Evolutionary conservation across 2,797 vertebrate genomes (phyloP), one percentile per base, ranked within the genome.

Genomic region (Erethizon dorsatum): DNA sequence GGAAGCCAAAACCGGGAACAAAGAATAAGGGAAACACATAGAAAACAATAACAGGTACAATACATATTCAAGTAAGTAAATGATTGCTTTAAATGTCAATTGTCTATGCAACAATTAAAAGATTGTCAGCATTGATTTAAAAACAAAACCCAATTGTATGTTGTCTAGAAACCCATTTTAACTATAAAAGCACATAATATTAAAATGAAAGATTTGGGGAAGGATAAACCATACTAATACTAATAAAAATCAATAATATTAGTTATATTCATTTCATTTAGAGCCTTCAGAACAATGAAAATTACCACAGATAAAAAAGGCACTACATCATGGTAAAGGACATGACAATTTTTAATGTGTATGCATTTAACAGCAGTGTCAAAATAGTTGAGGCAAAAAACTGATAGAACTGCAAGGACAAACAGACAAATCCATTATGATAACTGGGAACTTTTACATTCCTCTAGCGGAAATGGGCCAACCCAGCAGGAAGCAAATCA

Each of bases 401-500:
- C 12, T 45, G 71, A 28, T 75, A 28, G 24, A 75, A 75, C 24
- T 75, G 41, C 22, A 75, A 75, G 41, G 24, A 91, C 37, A 88
- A 96, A 84, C 0, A 88, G 54, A 84, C 65, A 41, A 88, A 91
- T 79, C 88, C 12, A 71, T 15, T 87, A 83, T 37, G 24, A 45
- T 47, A 85, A 26, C 13, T 80, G 8, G 37, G 56, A 26, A 75
- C 33, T 80, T 89, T 47, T 75, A 82, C 22, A 82, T 13, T 6
- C 11, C 57, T 88, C 57, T 80, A 89, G 84, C 20, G 85, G 41
- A 96, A 73, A 78, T 65, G 77, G 17, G 59, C 17, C 88, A 71
- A 95, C 61, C 17, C 12, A 59, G 33, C 50, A 94, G 80, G 85
- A 75, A 95, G 24, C 90, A 88, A 96, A 91, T 93, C n/a, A 78